Evolutionary conservation across 1,140 invertebrate genomes (phyloP).

Genomic region (Drosophila arawakana): DNA sequence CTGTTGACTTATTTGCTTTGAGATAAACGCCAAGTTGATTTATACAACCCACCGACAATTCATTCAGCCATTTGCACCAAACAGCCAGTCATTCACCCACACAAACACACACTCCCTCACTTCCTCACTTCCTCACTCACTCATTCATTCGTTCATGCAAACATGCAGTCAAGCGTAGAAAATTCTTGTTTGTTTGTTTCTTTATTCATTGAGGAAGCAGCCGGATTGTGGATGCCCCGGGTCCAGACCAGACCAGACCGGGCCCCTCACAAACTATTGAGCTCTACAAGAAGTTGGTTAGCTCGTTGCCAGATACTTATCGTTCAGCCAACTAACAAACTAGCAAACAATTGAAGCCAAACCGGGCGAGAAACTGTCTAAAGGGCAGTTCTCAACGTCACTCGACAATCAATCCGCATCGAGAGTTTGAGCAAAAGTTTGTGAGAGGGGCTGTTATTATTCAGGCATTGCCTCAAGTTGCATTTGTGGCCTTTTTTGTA

Average conservation of each 20-base stretch:
- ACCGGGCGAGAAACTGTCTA: slow-evolving; percentile 41
- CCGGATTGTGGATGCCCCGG: slow-evolving; percentile 11
- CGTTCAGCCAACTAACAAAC: slow-evolving; percentile 63
- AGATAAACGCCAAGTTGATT: slow-evolving; percentile 82
- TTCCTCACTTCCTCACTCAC: slow-evolving; percentile 43
- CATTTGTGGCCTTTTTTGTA: slow-evolving; percentile 36
- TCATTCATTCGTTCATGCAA: slow-evolving; percentile 62
- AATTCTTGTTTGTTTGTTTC: slow-evolving; percentile 82
- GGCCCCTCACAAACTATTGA: neutral
- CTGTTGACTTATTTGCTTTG: slow-evolving; percentile 82
- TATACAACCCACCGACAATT: slow-evolving; percentile 82
- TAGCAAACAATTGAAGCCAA: slow-evolving; percentile 68
- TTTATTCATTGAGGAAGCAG: slow-evolving; percentile 74
- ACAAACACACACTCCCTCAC: slow-evolving; percentile 30
- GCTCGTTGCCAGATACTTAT: slow-evolving; percentile 47
- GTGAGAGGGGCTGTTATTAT: slow-evolving; percentile 32
- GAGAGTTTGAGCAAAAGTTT: neutral
- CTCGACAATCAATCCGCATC: slow-evolving; percentile 44
- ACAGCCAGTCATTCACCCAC: slow-evolving; percentile 34
- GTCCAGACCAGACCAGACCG: slow-evolving; percentile 11
- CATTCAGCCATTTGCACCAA: slow-evolving; percentile 78
- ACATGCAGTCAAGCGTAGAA: slow-evolving; percentile 77
- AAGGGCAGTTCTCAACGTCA: neutral
- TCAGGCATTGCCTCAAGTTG: slow-evolving; percentile 51
- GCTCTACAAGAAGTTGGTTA: neutral